Conservation (phyloP, 2,113 vertebrate species). For the Tragelaphus scriptus region DNA sequence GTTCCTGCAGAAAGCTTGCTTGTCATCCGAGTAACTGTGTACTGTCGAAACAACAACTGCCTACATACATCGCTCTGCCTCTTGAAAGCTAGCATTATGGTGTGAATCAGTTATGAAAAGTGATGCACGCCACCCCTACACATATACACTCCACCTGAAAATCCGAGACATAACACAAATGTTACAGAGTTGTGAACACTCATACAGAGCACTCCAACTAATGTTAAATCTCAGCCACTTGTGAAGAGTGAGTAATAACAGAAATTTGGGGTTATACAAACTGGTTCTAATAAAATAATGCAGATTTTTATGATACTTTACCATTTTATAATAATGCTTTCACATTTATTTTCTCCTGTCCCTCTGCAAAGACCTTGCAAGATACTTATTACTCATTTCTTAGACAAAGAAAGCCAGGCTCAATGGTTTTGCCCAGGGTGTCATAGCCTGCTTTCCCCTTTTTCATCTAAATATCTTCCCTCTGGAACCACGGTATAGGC, state of each 20-base stretch:
- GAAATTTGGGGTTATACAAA: conserved; percentile 5
- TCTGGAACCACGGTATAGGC: neutral
- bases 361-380: neutral
- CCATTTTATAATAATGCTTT: neutral
- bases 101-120: conserved; percentile 56
- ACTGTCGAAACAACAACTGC: conserved; percentile 33
- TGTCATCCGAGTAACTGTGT: conserved; percentile 39
- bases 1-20: conserved; percentile 49
- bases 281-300: conserved; percentile 4
- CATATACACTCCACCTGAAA: neutral
- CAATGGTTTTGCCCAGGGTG: neutral
- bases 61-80: conserved; percentile 34
- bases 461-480: neutral
- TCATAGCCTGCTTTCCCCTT: neutral
- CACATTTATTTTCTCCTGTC: neutral
- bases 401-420: neutral
- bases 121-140: neutral
- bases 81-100: conserved; percentile 35
- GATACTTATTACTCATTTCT: neutral
- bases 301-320: neutral
- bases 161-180: neutral
- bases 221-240: neutral
- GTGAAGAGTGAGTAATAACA: conserved; percentile 10
- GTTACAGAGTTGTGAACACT: neutral
- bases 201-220: neutral